These are phyloP conservation scores for Apodemus agrarius DNA, from an alignment of 2,797 vertebrate genomes.

Conservation along the genomic window DNA sequence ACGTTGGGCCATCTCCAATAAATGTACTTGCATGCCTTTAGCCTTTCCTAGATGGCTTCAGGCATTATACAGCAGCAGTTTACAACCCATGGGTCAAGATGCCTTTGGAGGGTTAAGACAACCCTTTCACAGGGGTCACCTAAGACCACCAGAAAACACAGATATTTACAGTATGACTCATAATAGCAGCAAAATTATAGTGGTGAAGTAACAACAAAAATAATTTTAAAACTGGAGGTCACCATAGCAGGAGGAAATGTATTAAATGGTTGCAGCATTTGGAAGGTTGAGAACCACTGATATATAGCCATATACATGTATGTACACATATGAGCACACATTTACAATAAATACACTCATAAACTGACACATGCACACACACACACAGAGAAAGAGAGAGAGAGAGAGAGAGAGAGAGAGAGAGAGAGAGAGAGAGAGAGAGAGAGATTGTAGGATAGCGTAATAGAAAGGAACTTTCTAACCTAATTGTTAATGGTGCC, in stretches of 20 bases:
- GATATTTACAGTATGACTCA: background rate
- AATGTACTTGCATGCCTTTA: too few relatives aligned
- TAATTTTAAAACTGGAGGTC: background rate
- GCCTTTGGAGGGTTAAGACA: too few relatives aligned
- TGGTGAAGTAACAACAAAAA: background rate
- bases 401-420: too few relatives aligned
- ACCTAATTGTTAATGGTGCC: background rate
- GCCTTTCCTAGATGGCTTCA: too few relatives aligned
- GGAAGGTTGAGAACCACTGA: background rate
- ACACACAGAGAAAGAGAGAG: background rate
- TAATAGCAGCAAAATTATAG: background rate
- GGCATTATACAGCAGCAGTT: background rate
- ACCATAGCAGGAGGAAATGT: background rate
- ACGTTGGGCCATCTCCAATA: too few relatives aligned
- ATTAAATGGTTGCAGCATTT: background rate
- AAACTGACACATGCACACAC: background rate
- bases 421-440: too few relatives aligned
- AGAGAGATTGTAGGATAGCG: background rate
- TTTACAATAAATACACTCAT: background rate
- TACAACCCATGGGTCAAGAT: background rate
- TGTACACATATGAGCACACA: background rate
- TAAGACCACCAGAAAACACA: background rate
- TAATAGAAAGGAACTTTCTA: background rate
- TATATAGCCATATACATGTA: background rate
- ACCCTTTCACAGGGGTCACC: background rate